A percentile compares a stretch with the other conserved stretches of the same genome.
These are phyloP conservation scores for Meloidogyne hapla DNA, from an alignment of 1,140 invertebrate genomes.

Conservation along the genomic window DNA sequence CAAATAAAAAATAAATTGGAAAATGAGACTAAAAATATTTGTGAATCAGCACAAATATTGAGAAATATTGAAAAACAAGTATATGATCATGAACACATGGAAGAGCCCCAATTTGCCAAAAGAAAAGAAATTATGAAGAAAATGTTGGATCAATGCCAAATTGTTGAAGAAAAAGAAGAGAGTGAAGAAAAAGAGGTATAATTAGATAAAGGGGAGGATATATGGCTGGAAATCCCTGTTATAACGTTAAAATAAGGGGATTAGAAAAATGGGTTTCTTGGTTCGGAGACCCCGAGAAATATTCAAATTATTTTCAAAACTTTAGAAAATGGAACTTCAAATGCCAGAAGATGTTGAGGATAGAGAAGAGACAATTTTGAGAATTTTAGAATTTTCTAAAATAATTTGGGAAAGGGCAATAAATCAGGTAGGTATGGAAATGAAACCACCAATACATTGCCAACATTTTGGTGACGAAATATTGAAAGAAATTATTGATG, in stretches of 20 bases:
- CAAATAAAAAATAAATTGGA: constrained; percentile 3
- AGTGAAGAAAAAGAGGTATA: background rate
- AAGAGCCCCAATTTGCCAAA: background rate
- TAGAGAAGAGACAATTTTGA: background rate
- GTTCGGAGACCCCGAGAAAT: too few species aligned
- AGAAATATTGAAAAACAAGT: constrained; percentile 6
- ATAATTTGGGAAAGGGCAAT: constrained; percentile 5
- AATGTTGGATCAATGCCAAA: background rate
- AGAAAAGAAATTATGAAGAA: background rate
- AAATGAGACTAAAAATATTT: background rate
- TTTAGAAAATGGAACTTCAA: background rate
- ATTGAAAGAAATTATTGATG: background rate
- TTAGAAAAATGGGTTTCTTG: too few species aligned
- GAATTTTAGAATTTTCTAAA: background rate
- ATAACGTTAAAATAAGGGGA: too few species aligned
- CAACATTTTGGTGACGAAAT: background rate
- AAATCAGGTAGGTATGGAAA: background rate
- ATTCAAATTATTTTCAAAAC: background rate
- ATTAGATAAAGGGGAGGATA: background rate
- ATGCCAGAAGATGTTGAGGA: background rate
- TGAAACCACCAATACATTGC: background rate
- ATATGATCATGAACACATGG: background rate
- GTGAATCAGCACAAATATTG: background rate
- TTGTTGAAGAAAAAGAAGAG: background rate
- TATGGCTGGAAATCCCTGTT: too few species aligned